phyloP scores from a whole-genome alignment of 2,797 vertebrate species.

The Urosaurus nigricauda region DNA sequence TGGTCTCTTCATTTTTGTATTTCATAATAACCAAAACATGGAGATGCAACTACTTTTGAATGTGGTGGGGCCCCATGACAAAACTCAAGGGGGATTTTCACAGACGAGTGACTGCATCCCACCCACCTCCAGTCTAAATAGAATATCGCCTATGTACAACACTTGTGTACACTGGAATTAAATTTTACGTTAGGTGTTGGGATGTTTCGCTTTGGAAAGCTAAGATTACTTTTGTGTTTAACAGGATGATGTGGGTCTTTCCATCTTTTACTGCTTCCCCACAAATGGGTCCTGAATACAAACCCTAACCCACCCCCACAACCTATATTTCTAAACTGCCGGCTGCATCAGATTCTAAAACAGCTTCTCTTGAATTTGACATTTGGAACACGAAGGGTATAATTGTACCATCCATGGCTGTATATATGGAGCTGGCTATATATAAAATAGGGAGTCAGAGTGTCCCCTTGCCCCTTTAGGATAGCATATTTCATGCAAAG shows the following conservation, averaged over 20 bases:
- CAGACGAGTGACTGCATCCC: not conserved
- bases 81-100: not conserved
- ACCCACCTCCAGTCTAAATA: not conserved
- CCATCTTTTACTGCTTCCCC: not conserved
- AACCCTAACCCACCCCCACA: not conserved
- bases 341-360: not conserved
- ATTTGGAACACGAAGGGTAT: not conserved
- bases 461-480: not conserved
- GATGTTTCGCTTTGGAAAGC: not conserved
- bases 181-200: not conserved
- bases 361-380: constrained; percentile 17
- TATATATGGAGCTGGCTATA: constrained; percentile 17
- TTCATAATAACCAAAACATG: no score
- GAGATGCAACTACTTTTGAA: no score
- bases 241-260: not conserved
- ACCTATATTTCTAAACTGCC: not conserved
- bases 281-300: not conserved
- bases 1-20: no score
- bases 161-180: not conserved
- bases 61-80: no score
- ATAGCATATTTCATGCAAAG: not conserved
- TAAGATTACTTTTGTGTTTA: not conserved
- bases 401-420: not conserved
- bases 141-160: not conserved
- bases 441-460: constrained; percentile 20